A percentile compares a stretch with the other conserved stretches of the same genome.
These are phyloP conservation scores for Rana temporaria DNA, from an alignment of 2,113 vertebrate genomes.

Conservation along the genomic window DNA sequence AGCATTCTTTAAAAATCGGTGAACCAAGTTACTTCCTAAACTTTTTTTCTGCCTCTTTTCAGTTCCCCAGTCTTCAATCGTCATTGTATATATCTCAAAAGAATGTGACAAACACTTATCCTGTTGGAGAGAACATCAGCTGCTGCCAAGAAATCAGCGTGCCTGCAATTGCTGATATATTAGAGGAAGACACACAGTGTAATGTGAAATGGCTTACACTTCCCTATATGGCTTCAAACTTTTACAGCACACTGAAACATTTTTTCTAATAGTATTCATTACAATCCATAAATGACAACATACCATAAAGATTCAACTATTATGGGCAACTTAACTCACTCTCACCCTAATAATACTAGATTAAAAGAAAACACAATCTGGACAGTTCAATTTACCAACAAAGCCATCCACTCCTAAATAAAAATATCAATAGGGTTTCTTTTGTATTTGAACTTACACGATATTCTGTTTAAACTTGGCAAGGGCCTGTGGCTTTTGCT, in stretches of 20 bases:
- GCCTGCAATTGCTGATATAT: constrained; percentile 59
- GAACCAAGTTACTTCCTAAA: neutral
- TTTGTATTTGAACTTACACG: constrained; percentile 31
- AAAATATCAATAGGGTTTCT: neutral
- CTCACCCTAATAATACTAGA: neutral
- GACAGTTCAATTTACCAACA: neutral
- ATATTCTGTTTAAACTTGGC: constrained; percentile 27
- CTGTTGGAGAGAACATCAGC: constrained; percentile 47
- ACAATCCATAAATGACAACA: neutral
- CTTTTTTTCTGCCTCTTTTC: constrained; percentile 6
- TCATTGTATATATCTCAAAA: constrained; percentile 36
- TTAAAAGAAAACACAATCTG: constrained; percentile 10
- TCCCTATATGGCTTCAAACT: constrained; percentile 61
- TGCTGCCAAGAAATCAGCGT: constrained; percentile 54
- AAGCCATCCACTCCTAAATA: neutral
- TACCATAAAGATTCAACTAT: constrained; percentile 2
- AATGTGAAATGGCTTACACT: constrained; percentile 59
- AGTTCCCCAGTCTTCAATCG: constrained; percentile 15
- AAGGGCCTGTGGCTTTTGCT: constrained; percentile 10
- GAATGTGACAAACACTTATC: constrained; percentile 10
- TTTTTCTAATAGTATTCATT: constrained; percentile 22
- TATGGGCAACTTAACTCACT: neutral
- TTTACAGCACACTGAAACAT: constrained; percentile 31
- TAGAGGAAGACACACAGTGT: constrained; percentile 55
- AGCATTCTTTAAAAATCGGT: neutral